Evolutionary conservation across 2,888 invertebrate genomes (phyloP).

Genomic region (Noctua pronuba): DNA sequence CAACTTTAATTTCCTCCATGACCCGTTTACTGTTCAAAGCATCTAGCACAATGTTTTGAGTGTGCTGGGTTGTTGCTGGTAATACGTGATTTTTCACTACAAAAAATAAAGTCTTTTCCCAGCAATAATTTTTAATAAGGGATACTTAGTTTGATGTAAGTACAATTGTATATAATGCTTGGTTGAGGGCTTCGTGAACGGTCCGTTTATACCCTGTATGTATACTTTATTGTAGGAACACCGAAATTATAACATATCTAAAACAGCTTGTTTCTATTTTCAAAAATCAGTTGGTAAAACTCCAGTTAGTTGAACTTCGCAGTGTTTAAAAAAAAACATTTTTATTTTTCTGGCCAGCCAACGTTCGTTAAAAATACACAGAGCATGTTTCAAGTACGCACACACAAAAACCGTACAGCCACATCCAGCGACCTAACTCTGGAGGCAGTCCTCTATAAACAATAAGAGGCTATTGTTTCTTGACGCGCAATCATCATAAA

Average conservation of each 20-base stretch:
- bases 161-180: too few relatives aligned
- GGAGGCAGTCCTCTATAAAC: slow-evolving; percentile 70
- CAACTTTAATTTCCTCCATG: too few relatives aligned
- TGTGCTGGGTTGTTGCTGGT: too few relatives aligned
- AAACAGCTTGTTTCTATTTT: not conserved
- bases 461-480: slow-evolving; percentile 83
- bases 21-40: too few relatives aligned
- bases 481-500: slow-evolving; percentile 84
- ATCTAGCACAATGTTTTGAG: too few relatives aligned
- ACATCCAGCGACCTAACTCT: slow-evolving; percentile 39
- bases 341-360: not conserved
- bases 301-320: not conserved
- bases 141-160: too few relatives aligned
- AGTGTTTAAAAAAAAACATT: not conserved
- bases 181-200: too few relatives aligned
- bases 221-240: not conserved
- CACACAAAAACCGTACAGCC: slow-evolving; percentile 7
- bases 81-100: too few relatives aligned
- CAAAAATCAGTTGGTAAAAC: not conserved
- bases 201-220: not conserved
- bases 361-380: too few relatives aligned
- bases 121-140: too few relatives aligned
- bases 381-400: not conserved
- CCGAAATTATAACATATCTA: not conserved
- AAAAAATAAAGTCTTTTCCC: too few relatives aligned